These are phyloP conservation scores for Odontesthes bonariensis DNA, from an alignment of 2,113 vertebrate genomes.

Conservation along the genomic window DNA sequence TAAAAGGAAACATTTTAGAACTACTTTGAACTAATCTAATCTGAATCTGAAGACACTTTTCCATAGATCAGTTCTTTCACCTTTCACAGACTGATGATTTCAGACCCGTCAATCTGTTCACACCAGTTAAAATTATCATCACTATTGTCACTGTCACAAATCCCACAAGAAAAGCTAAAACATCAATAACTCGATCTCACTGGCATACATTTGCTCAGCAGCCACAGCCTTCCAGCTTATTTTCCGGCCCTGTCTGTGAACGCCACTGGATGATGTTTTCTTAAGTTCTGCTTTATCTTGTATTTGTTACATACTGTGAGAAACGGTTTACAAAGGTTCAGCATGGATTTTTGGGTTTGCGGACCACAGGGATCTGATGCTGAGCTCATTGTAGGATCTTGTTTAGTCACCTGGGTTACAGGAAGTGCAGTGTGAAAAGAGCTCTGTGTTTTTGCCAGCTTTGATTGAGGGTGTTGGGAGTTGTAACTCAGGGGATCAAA, in stretches of 20 bases:
- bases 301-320: constrained; percentile 1
- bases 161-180: not conserved
- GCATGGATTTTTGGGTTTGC: not conserved
- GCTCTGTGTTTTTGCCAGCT: constrained; percentile 22
- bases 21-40: too few species aligned
- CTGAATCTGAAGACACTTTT: not conserved
- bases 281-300: not conserved
- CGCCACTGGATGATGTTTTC: not conserved
- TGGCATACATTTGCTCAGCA: not conserved
- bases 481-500: constrained; percentile 7
- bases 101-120: too few species aligned
- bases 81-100: not conserved
- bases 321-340: not conserved
- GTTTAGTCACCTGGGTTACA: constrained; percentile 39
- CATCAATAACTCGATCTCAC: not conserved
- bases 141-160: not conserved
- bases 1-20: not conserved
- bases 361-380: constrained; percentile 1
- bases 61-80: not conserved
- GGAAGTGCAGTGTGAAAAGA: constrained; percentile 60
- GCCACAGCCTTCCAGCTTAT: not conserved
- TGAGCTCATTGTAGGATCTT: not conserved
- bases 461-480: constrained; percentile 31
- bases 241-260: too few species aligned
- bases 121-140: too few species aligned